Conservation (phyloP, 2,888 invertebrate genomes). For the Crematogaster levior region DNA sequence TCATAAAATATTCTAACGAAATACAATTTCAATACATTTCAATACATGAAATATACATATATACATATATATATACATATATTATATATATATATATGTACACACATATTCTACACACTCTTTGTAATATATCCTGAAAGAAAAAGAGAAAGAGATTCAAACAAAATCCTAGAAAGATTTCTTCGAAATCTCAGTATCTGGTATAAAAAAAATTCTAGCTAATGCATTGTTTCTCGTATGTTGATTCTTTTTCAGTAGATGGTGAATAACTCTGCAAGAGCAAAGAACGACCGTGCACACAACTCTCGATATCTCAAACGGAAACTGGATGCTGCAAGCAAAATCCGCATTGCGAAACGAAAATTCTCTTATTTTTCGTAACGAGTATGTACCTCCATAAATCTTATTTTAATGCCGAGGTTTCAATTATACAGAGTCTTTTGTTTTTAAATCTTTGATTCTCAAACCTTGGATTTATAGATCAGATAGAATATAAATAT, state of each 20-base stretch:
- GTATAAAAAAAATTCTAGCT: constrained; percentile 29
- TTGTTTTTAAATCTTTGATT: background rate
- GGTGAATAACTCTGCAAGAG: constrained; percentile 47
- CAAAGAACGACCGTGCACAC: constrained; percentile 43
- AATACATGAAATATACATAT: background rate
- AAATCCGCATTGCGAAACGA: constrained; percentile 31
- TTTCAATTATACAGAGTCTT: constrained; percentile 4
- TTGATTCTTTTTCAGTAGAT: constrained; percentile 38
- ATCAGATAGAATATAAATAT: background rate
- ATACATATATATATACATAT: no score
- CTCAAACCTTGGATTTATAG: background rate
- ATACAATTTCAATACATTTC: background rate
- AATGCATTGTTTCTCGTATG: constrained; percentile 34
- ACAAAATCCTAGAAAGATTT: background rate
- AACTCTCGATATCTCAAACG: constrained; percentile 48
- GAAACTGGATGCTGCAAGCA: constrained; percentile 29
- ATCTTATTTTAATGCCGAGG: constrained; percentile 28
- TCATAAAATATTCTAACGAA: background rate
- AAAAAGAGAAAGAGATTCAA: background rate
- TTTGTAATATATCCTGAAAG: background rate
- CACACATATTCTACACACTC: no score
- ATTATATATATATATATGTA: background rate
- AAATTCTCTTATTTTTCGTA: constrained; percentile 44
- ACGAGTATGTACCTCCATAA: background rate
- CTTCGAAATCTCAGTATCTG: background rate